Evolutionary conservation across 2,797 vertebrate genomes (phyloP).

Genomic region (Discoglossus pictus): DNA sequence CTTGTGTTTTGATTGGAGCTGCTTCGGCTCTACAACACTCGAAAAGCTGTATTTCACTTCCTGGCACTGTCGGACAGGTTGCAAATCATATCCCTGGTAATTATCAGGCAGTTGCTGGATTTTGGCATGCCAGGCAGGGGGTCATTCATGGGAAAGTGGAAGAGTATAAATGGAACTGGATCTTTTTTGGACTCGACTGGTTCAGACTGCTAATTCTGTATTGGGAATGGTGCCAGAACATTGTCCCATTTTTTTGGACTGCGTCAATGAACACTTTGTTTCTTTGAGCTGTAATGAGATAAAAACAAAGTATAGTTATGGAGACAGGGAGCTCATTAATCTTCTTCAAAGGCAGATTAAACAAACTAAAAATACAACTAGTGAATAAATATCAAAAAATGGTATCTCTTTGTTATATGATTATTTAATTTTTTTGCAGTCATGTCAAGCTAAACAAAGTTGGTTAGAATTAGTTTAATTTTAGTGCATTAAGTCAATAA

Average conservation of each 20-base stretch:
- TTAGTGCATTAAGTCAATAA: too few species aligned
- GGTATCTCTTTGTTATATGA: slow-evolving; percentile 22
- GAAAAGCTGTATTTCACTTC: slow-evolving; percentile 57
- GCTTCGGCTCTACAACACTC: slow-evolving; percentile 54
- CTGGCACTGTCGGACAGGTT: slow-evolving; percentile 56
- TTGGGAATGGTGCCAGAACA: slow-evolving; percentile 38
- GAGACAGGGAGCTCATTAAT: slow-evolving; percentile 5
- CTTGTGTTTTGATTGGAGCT: slow-evolving; percentile 60
- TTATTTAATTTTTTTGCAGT: not conserved
- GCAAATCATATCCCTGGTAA: slow-evolving; percentile 65
- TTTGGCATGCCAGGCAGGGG: slow-evolving; percentile 31
- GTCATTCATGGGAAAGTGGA: not conserved
- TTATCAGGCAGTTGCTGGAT: slow-evolving; percentile 56
- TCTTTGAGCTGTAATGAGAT: slow-evolving; percentile 9
- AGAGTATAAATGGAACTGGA: slow-evolving; percentile 11
- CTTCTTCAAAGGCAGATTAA: not conserved
- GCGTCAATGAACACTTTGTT: slow-evolving; percentile 24
- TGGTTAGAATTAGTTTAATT: too few species aligned
- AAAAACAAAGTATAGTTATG: slow-evolving; percentile 40
- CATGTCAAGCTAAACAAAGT: not conserved
- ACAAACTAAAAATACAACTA: slow-evolving; percentile 15
- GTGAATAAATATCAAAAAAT: slow-evolving; percentile 13
- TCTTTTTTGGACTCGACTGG: not conserved
- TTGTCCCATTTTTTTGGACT: slow-evolving; percentile 13
- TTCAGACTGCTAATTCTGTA: slow-evolving; percentile 22